phyloP scores from a whole-genome alignment of 2,888 invertebrate genomes.

The Patella ulyssiponensis region DNA sequence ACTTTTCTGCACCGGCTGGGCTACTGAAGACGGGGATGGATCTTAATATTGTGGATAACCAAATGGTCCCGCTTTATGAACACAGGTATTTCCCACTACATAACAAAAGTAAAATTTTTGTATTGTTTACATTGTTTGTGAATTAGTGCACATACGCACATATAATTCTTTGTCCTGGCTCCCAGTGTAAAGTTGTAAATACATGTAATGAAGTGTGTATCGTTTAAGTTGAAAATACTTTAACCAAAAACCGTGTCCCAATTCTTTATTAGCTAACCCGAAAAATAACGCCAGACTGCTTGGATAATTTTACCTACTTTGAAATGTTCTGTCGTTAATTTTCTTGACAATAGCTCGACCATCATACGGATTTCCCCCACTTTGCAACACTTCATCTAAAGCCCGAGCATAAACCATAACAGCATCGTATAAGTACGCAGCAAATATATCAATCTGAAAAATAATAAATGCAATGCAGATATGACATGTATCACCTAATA shows the following conservation, averaged over 20 bases:
- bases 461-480: background rate
- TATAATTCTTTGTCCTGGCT: too few species aligned
- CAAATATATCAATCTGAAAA: constrained; percentile 76
- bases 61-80: too few species aligned
- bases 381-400: constrained; percentile 79
- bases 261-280: background rate
- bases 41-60: too few species aligned
- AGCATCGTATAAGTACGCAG: constrained; percentile 89
- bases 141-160: too few species aligned
- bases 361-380: constrained; percentile 77
- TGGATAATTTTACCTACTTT: constrained; percentile 41
- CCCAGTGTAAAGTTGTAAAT: too few species aligned
- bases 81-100: too few species aligned
- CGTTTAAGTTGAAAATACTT: too few species aligned
- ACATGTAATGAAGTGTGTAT: too few species aligned
- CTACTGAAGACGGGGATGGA: background rate
- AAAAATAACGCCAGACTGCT: background rate
- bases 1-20: too few species aligned
- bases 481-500: too few species aligned
- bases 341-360: constrained; percentile 82
- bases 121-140: too few species aligned
- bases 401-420: constrained; percentile 88
- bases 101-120: too few species aligned
- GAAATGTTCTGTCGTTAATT: constrained; percentile 81
- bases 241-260: background rate